phyloP scores from a whole-genome alignment of 2,888 invertebrate species.

The Hydrotaea diabolus region DNA sequence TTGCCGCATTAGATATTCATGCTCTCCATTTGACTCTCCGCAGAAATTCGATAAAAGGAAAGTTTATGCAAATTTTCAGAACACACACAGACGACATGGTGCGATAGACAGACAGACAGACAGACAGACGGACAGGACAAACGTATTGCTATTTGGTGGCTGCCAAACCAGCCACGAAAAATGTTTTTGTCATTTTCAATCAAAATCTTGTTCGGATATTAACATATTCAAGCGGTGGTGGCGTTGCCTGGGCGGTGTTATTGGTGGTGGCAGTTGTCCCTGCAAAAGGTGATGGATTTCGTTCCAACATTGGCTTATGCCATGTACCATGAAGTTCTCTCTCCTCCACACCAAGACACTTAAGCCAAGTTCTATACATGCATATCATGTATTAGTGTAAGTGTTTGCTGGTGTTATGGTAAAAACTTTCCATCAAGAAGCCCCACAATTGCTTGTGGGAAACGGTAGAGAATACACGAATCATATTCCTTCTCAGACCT shows the following conservation, averaged over 20 bases:
- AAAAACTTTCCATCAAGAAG: neutral
- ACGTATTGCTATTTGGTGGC: neutral
- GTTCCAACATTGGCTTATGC: too few species aligned
- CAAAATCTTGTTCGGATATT: constrained; percentile 22
- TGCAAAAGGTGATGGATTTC: too few species aligned
- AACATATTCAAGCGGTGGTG: constrained; percentile 25
- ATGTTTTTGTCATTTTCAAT: constrained; percentile 34
- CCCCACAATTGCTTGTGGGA: neutral
- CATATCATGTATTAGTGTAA: neutral
- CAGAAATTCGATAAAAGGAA: neutral
- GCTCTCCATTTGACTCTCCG: neutral
- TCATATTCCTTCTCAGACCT: neutral
- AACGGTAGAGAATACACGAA: neutral
- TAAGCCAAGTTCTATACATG: neutral
- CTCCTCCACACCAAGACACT: neutral
- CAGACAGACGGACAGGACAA: neutral
- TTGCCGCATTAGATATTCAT: constrained; percentile 6
- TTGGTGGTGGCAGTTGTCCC: too few species aligned
- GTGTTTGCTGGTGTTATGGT: neutral
- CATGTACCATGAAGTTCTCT: neutral
- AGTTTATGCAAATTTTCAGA: constrained; percentile 32
- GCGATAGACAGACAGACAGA: neutral
- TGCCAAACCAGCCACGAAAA: neutral
- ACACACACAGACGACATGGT: constrained; percentile 3
- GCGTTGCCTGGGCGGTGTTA: neutral